These are phyloP conservation scores for Myotis pilosus DNA, from an alignment of 2,797 vertebrate species.

Conservation along the genomic window DNA sequence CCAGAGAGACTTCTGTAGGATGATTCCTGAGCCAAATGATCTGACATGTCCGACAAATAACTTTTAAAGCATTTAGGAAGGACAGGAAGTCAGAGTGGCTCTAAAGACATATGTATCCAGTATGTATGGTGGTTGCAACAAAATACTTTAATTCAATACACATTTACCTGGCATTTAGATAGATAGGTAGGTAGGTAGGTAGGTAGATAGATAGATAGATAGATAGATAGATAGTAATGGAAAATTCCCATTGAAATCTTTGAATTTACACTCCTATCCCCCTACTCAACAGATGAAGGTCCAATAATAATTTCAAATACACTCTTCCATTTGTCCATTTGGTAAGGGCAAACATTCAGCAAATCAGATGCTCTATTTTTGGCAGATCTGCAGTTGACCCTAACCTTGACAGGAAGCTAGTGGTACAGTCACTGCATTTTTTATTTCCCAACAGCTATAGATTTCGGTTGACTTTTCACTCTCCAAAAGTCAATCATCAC, in stretches of 20 bases:
- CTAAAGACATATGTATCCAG: neutral
- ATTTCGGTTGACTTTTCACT: neutral
- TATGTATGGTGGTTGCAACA: neutral
- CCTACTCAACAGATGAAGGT: neutral
- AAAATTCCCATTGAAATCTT: neutral
- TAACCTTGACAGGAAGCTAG: neutral
- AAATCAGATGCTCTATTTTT: neutral
- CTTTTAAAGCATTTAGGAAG: neutral
- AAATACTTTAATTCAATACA: conserved; percentile 41
- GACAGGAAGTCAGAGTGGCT: neutral
- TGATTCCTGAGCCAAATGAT: neutral
- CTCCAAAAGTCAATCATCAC: neutral
- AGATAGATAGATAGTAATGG: neutral
- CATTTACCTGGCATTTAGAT: neutral
- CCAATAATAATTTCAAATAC: conserved; percentile 24
- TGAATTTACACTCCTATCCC: conserved; percentile 22
- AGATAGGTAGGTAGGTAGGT: too few relatives aligned
- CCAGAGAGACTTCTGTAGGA: conserved; percentile 8
- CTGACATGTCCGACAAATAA: neutral
- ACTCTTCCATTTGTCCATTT: too few relatives aligned
- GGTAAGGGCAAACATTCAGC: conserved; percentile 6
- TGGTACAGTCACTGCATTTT: neutral
- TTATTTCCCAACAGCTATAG: neutral
- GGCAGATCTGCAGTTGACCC: neutral
- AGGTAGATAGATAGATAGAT: too few relatives aligned